Evolutionary conservation across 2,888 invertebrate species (phyloP), one percentile per base, ranked within the genome.

Genomic region (Meloe dianella): DNA sequence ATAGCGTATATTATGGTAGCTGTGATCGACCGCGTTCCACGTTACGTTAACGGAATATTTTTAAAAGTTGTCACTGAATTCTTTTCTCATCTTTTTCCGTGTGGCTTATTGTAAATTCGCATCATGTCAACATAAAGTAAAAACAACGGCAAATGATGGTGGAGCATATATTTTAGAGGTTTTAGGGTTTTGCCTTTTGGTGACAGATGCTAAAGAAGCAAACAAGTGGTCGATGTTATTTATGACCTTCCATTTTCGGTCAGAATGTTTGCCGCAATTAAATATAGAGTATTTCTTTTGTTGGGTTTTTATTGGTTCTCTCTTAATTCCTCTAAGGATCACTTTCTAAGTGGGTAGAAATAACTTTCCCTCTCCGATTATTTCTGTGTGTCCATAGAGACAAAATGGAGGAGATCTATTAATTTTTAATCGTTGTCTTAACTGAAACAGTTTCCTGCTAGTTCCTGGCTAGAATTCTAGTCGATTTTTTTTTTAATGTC

Each of bases 201-300:
- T 78, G 80, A 80, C 79, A 79, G 78, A 77, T 75, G 76, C 78
- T 73, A 77, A 77, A 76, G 78, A 79, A 81, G 81, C 81, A 79
- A 82, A 82, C 82, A 82, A 82, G 82, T 82, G 81, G 82, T 81
- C 79, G 81, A 78, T 72, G 81, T 81, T 82, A 82, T 82, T 82
- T 82, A 82, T 81, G 79, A 75, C 77, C 54, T 75, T 76, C 75
- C 75, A 78, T 78, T 80, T 77, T 75, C 51, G 77, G 75, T 75
- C 74, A 54, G 54, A 54, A 73, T 76, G 73, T 77, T 76, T 74
- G 76, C 73, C 77, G 75, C 79, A 79, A 81, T 80, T 81, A 79
- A 81, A 80, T 68, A 61, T 75, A 71, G 74, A 73, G 69, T 71
- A 71, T 75, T 75, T 75, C 60, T 64, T 61, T 32, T 30, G 12